Percentiles rank a stretch among this genome's conserved stretches.
Evolutionary conservation across 2,113 vertebrate species (phyloP).

Genomic region (Urocolius indicus): DNA sequence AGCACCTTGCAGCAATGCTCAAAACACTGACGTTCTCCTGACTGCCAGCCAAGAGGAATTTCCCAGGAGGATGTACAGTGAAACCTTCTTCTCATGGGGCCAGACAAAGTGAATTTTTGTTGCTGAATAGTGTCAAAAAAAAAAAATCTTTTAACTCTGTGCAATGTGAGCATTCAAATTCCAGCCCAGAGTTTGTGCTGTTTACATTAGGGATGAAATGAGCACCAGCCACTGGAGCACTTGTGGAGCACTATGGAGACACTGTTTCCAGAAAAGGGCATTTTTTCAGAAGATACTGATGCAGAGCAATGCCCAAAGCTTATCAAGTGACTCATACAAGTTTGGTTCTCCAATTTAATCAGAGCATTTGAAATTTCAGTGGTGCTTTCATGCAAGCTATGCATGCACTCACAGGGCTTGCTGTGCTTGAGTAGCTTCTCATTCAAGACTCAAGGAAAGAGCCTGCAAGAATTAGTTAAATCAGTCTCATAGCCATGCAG

Average conservation of each 20-base stretch:
- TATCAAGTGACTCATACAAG: background rate
- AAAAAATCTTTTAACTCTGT: slow-evolving; percentile 5
- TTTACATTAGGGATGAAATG: slow-evolving; percentile 1
- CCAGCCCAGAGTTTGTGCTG: background rate
- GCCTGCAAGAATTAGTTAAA: background rate
- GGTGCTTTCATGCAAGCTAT: background rate
- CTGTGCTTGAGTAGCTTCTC: background rate
- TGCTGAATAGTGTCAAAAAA: background rate
- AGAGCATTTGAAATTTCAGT: slow-evolving; percentile 13
- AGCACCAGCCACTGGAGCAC: background rate
- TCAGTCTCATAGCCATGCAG: background rate
- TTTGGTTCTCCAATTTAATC: background rate
- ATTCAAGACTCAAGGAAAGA: background rate
- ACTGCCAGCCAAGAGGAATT: slow-evolving; percentile 48
- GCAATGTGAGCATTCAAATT: background rate
- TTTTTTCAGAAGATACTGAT: background rate
- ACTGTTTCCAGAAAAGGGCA: background rate
- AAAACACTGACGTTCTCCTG: background rate
- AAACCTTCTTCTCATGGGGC: background rate
- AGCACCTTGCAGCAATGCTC: slow-evolving; percentile 17
- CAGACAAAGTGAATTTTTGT: slow-evolving; percentile 13
- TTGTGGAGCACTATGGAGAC: background rate
- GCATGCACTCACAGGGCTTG: background rate
- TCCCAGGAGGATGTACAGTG: slow-evolving; percentile 11
- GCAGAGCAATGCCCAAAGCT: background rate